Evolutionary conservation across 2,797 vertebrate genomes (phyloP), one percentile per base, ranked within the genome.

Genomic region (Gallinago nigripennis): DNA sequence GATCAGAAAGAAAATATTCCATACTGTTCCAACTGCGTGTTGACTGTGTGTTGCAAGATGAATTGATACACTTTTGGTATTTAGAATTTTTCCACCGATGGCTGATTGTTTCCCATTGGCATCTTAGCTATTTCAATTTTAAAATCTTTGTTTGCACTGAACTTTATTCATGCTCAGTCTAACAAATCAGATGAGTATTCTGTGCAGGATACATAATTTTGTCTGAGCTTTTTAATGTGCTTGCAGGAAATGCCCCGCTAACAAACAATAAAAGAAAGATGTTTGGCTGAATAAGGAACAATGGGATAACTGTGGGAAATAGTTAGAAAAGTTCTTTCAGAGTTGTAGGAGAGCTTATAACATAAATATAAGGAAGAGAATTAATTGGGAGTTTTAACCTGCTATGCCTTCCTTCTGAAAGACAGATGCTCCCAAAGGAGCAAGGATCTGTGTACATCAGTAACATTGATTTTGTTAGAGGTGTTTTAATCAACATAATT

Each of bases 141-240:
- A 28, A 93, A 95, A 83, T 89, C 63, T 79, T 87, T 96, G 87
- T 95, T 95, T 96, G 46, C 37, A 75, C 61, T 96, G 87, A 81
- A 94, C 77, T 85, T 94, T 90, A 82, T 94, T 89, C 79, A 17
- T 80, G 71, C 69, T 95, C 63, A 94, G 70, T 28, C 51, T 91
- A 72, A 93, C 56, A 92, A 60, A 92, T 86, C 69, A 88, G 53
- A 79, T 27, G 4, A 93, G 54, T 51, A 58, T 31, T 90, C 43
- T 91, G 66, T 69, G 76, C 81, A 95, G 76, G 66, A 66, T 88
- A n/a, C 79, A 80, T 68, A 88, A 75, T 91, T 84, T 95, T 85
- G 50, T 95, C 75, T 92, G 84, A 78, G 87, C 69, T 91, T 87
- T 92, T 57, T 73, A 87, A 66, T 46, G 20, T 35, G 37, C 35